A percentile compares a stretch with the other conserved stretches of the same genome.
Conservation (phyloP, 1,140 invertebrate species). For the Achroia grisella region DNA sequence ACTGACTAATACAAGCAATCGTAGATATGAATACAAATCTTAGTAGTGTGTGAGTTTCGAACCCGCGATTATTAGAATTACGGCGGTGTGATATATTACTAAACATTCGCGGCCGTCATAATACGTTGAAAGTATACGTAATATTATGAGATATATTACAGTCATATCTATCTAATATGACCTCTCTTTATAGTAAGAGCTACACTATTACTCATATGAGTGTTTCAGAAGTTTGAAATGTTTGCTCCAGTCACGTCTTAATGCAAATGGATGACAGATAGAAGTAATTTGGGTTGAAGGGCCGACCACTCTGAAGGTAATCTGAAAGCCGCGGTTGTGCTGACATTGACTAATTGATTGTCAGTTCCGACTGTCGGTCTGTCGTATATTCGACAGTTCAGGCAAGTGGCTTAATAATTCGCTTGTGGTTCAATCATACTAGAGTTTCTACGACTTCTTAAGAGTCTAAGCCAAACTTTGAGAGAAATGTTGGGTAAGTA, state of each 20-base stretch:
- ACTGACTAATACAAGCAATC: no score
- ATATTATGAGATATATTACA: no score
- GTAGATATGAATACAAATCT: no score
- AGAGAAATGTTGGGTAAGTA: no score
- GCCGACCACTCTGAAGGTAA: not conserved
- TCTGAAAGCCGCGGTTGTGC: conserved; percentile 1
- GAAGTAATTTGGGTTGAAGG: conserved; percentile 1
- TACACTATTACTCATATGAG: not conserved
- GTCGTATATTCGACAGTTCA: not conserved
- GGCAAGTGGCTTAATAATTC: not conserved
- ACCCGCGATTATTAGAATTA: no score
- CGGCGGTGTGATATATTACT: no score
- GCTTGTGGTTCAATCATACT: no score
- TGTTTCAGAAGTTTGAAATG: not conserved
- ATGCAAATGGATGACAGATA: not conserved
- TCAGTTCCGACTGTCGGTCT: not conserved
- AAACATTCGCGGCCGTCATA: no score
- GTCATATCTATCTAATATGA: not conserved
- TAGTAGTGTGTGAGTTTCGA: no score
- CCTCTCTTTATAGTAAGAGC: conserved; percentile 7
- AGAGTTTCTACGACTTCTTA: no score
- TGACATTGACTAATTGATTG: conserved; percentile 13
- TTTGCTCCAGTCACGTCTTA: conserved; percentile 4
- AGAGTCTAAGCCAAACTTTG: no score
- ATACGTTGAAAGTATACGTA: no score